Evolutionary conservation across 2,888 invertebrate species (phyloP).

Genomic region (Brachyptera risi): DNA sequence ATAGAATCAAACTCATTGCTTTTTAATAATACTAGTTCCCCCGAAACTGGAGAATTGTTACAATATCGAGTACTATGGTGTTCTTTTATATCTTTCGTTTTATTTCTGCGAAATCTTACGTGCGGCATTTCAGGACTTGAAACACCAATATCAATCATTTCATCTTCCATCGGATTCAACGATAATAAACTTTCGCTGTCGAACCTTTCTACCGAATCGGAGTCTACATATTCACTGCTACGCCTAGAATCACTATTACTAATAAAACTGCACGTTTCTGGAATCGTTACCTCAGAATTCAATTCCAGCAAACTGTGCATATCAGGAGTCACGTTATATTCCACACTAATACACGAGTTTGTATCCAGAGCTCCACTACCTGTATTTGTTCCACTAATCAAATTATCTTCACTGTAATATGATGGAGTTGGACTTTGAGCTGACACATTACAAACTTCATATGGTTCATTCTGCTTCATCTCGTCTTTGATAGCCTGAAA

Average conservation of each 20-base stretch:
- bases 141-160: not conserved
- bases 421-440: not conserved
- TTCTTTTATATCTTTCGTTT: not conserved
- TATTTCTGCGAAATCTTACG: not conserved
- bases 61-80: not conserved
- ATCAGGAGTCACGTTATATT: not conserved
- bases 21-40: not conserved
- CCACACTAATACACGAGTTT: not conserved
- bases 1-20: conserved; percentile 2
- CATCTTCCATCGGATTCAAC: not conserved
- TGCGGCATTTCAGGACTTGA: not conserved
- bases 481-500: conserved; percentile 17
- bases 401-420: not conserved
- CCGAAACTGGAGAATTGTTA: not conserved
- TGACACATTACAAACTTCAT: not conserved
- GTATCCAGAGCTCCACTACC: not conserved
- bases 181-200: not conserved
- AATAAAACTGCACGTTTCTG: not conserved
- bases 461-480: conserved; percentile 4
- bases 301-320: not conserved
- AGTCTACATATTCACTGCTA: not conserved
- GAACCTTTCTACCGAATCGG: not conserved
- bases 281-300: not conserved
- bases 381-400: not conserved
- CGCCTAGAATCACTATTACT: not conserved